Conservation (phyloP, 2,797 vertebrate species). For the Sebastes hopkinsi region DNA sequence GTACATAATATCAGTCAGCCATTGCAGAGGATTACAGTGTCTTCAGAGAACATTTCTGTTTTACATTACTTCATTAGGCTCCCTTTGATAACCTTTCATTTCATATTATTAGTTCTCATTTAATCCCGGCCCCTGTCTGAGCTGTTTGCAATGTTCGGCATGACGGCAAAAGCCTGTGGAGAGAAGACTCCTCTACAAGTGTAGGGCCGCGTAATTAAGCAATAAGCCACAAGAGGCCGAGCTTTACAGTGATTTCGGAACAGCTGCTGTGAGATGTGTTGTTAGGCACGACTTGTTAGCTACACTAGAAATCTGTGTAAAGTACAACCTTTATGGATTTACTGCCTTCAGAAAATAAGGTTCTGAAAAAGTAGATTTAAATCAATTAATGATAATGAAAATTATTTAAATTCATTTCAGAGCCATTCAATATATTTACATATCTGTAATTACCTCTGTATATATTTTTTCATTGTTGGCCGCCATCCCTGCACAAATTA, state of each 20-base stretch:
- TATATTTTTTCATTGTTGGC: background rate
- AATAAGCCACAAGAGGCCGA: slow-evolving; percentile 53
- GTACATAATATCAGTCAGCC: slow-evolving; percentile 53
- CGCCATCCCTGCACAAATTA: background rate
- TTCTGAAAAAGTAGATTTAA: background rate
- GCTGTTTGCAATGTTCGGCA: slow-evolving; percentile 44
- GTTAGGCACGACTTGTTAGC: slow-evolving; percentile 28
- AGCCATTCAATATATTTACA: background rate
- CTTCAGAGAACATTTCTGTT: slow-evolving; percentile 67
- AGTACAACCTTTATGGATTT: background rate
- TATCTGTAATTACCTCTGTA: background rate
- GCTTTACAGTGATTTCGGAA: slow-evolving; percentile 43
- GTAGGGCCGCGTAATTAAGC: slow-evolving; percentile 65
- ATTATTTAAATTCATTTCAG: background rate
- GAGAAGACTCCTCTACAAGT: slow-evolving; percentile 55
- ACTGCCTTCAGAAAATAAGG: background rate
- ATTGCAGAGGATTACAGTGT: slow-evolving; percentile 64
- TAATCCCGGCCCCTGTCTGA: slow-evolving; percentile 66
- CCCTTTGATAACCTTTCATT: slow-evolving; percentile 72
- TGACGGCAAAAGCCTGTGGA: slow-evolving; percentile 48
- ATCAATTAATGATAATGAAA: background rate
- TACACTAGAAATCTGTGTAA: background rate
- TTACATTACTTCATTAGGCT: slow-evolving; percentile 73
- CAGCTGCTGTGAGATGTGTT: slow-evolving; percentile 54
- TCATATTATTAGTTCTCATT: slow-evolving; percentile 69